Conservation (phyloP, 2,888 invertebrate species). For the Drosophila pseudotakahashii region DNA sequence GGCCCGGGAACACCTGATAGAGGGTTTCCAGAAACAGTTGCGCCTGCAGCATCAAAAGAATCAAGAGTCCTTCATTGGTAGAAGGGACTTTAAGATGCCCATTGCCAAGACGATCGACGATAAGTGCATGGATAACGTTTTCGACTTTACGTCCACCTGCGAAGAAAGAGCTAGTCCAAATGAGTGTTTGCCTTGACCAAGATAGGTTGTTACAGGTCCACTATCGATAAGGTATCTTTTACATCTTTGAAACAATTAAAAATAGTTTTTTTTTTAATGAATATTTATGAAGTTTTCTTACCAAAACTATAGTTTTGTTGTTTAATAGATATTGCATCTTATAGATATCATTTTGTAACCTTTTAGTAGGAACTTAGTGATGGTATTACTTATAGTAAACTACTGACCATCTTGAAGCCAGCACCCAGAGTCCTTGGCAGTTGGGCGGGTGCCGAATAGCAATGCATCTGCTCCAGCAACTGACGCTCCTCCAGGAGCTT, state of each 20-base stretch:
- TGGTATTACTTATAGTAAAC: slow-evolving; percentile 45
- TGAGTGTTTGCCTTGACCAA: not conserved
- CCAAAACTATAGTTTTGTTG: too few species aligned
- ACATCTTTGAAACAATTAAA: not conserved
- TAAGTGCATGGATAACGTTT: not conserved
- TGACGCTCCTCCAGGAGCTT: slow-evolving; percentile 82
- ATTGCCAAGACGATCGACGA: not conserved
- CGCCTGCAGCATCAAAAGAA: slow-evolving; percentile 7
- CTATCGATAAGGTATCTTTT: not conserved
- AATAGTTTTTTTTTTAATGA: not conserved
- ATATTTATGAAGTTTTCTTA: not conserved
- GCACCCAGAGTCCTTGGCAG: slow-evolving; percentile 79
- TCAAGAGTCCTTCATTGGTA: too few species aligned
- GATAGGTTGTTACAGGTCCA: too few species aligned
- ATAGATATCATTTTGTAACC: not conserved
- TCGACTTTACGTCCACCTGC: not conserved
- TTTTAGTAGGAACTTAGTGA: not conserved
- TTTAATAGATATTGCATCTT: too few species aligned
- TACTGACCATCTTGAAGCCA: slow-evolving; percentile 77
- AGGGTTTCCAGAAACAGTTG: slow-evolving; percentile 65
- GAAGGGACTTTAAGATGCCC: not conserved
- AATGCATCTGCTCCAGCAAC: slow-evolving; percentile 82
- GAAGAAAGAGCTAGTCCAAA: not conserved
- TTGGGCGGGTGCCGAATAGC: slow-evolving; percentile 82
- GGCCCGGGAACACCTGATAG: slow-evolving; percentile 78